phyloP scores from a whole-genome alignment of 1,140 invertebrate genomes.

The Dendroctonus ponderosae region DNA sequence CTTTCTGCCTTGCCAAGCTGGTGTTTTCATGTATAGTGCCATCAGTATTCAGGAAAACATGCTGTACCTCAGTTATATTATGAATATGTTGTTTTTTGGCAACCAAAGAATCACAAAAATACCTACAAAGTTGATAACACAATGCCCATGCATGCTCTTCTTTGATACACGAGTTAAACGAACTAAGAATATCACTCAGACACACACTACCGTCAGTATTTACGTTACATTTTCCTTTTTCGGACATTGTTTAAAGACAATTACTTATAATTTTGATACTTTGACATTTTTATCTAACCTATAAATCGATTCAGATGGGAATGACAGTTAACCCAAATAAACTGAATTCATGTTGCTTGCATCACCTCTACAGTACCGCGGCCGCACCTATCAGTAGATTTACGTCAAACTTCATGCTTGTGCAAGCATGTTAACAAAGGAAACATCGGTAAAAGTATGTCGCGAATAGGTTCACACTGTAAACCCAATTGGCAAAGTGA shows the following conservation, averaged over 20 bases:
- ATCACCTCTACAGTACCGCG: no score
- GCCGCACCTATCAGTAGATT: no score
- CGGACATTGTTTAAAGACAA: slow-evolving; percentile 36
- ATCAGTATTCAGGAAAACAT: slow-evolving; percentile 75
- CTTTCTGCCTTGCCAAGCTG: slow-evolving; percentile 49
- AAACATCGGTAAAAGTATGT: no score
- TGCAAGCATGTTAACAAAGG: no score
- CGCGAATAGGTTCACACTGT: no score
- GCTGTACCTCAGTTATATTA: slow-evolving; percentile 57
- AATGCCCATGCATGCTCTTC: slow-evolving; percentile 96
- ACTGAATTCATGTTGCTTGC: no score
- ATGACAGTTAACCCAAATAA: no score
- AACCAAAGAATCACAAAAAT: slow-evolving; percentile 46
- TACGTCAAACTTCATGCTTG: no score
- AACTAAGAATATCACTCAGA: slow-evolving; percentile 76
- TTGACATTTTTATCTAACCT: slow-evolving; percentile 34
- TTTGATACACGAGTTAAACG: slow-evolving; percentile 85
- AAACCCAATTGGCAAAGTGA: no score
- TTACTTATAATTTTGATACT: slow-evolving; percentile 21
- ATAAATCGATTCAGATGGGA: slow-evolving; percentile 10
- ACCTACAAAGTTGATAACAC: slow-evolving; percentile 79
- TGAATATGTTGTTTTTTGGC: slow-evolving; percentile 48
- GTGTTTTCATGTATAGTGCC: slow-evolving; percentile 68
- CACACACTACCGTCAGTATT: slow-evolving; percentile 67
- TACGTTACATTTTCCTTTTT: slow-evolving; percentile 53